A percentile compares a stretch with the other conserved stretches of the same genome.
Evolutionary conservation across 2,113 vertebrate species (phyloP).

Genomic region (Dasyornis broadbenti): DNA sequence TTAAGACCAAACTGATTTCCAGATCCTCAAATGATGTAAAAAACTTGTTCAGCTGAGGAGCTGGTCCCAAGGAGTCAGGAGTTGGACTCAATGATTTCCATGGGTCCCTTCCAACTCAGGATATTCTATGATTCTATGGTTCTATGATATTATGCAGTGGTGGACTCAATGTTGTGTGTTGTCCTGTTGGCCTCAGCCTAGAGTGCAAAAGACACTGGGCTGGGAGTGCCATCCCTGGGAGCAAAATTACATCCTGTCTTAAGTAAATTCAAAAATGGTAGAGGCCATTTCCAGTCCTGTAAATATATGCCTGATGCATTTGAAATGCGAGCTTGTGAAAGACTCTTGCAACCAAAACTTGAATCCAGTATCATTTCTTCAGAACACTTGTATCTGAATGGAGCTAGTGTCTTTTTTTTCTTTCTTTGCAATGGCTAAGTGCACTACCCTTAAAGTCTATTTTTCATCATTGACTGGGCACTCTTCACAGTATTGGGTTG

Average conservation of each 20-base stretch:
- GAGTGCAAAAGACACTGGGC: background rate
- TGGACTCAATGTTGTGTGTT: background rate
- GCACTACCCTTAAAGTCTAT: slow-evolving; percentile 63
- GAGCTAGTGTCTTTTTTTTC: slow-evolving; percentile 7
- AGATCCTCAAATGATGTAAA: background rate
- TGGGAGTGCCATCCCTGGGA: background rate
- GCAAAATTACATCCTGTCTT: background rate
- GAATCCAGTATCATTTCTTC: slow-evolving; percentile 37
- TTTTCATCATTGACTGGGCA: slow-evolving; percentile 59
- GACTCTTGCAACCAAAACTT: slow-evolving; percentile 36
- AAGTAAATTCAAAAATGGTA: background rate
- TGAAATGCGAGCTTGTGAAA: slow-evolving; percentile 24
- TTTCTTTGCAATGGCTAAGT: slow-evolving; percentile 42
- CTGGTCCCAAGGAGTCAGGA: background rate
- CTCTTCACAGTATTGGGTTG: slow-evolving; percentile 70
- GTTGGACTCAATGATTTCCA: background rate
- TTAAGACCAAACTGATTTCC: background rate
- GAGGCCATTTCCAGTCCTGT: background rate
- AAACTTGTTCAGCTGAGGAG: background rate
- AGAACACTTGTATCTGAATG: background rate
- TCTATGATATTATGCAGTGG: background rate
- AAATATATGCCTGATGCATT: background rate
- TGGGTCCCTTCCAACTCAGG: background rate
- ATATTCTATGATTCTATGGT: background rate
- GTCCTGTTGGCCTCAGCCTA: background rate